phyloP scores from a whole-genome alignment of 2,797 vertebrate genomes.

The Crenuchus spilurus region DNA sequence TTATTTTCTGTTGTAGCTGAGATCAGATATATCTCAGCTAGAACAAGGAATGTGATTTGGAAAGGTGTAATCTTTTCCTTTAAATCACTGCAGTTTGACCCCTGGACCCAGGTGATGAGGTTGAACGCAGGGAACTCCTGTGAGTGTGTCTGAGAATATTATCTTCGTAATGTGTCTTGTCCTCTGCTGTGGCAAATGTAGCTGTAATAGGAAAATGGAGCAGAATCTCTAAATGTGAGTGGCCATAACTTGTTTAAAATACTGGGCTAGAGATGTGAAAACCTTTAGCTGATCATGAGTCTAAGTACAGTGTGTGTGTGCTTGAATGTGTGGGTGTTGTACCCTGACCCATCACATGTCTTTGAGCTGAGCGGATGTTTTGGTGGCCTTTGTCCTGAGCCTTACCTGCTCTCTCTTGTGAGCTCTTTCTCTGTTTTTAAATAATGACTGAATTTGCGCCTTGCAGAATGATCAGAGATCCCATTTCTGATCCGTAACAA shows the following conservation, averaged over 20 bases:
- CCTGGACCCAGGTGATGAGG: neutral
- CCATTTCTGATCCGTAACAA: too few relatives aligned
- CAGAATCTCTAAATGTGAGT: neutral
- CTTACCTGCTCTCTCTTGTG: neutral
- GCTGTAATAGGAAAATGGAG: neutral
- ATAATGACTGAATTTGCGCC: too few relatives aligned
- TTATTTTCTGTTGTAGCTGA: too few relatives aligned
- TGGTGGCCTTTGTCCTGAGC: conserved; percentile 3
- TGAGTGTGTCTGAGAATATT: neutral
- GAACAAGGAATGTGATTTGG: neutral
- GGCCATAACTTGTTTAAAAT: conserved; percentile 3
- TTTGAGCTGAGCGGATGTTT: neutral
- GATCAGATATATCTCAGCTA: too few relatives aligned
- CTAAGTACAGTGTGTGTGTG: neutral
- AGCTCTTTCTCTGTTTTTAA: too few relatives aligned
- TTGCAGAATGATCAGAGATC: too few relatives aligned
- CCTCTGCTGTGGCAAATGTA: neutral
- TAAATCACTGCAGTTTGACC: neutral
- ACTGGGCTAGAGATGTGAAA: neutral
- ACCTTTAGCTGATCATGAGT: neutral
- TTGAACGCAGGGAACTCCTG: neutral
- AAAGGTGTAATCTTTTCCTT: neutral
- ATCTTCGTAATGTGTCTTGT: neutral
- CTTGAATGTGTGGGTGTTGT: conserved; percentile 19
- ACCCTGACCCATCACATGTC: conserved; percentile 39